phyloP scores from a whole-genome alignment of 2,113 vertebrate genomes.

The Burhinus bistriatus region DNA sequence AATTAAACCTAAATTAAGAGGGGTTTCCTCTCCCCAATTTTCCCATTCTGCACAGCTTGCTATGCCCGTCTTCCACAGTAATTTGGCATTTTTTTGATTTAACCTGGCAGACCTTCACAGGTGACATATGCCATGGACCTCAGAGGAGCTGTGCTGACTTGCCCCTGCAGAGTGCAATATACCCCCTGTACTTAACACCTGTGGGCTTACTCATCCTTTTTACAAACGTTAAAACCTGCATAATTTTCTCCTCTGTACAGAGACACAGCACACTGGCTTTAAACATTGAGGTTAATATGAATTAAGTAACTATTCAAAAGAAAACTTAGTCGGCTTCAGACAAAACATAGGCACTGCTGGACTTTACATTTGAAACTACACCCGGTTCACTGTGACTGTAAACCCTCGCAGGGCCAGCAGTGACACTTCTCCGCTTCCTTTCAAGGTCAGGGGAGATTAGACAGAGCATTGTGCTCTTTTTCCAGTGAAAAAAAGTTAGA shows the following conservation, averaged over 20 bases:
- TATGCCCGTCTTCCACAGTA: not conserved
- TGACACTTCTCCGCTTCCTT: conserved; percentile 7
- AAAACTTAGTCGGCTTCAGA: not conserved
- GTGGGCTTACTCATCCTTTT: accelerated
- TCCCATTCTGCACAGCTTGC: not conserved
- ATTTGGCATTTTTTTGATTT: not conserved
- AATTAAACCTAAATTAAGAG: not conserved
- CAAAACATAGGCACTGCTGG: not conserved
- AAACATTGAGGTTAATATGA: accelerated
- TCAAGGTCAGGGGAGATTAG: conserved; percentile 83
- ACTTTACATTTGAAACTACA: not conserved
- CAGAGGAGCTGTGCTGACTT: not conserved
- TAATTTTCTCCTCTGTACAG: not conserved
- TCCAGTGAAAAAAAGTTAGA: conserved; percentile 84
- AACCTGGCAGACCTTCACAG: not conserved
- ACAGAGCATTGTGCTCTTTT: conserved; percentile 85
- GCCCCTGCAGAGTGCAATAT: not conserved
- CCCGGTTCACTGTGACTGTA: no score
- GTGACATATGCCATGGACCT: accelerated
- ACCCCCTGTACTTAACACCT: not conserved
- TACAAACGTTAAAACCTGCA: accelerated
- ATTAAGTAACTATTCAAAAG: not conserved
- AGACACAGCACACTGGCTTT: accelerated
- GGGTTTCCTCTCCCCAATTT: not conserved
- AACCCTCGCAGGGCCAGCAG: not conserved